Evolutionary conservation across 2,797 vertebrate species (phyloP), one percentile per base, ranked within the genome.

Genomic region (Borostomias antarcticus): DNA sequence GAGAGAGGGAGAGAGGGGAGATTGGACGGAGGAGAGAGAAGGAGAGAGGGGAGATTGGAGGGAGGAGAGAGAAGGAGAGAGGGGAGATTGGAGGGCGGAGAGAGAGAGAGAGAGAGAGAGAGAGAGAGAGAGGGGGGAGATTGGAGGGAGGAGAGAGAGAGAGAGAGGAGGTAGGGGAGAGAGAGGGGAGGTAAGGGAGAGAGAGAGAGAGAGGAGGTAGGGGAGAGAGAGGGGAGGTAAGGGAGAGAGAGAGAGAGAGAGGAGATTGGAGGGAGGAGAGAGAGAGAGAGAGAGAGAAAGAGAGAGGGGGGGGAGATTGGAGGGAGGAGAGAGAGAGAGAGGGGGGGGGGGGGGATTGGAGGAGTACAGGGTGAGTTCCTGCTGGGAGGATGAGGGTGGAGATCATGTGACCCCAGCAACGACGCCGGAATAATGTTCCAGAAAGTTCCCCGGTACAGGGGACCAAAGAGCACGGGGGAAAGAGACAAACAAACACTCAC

Each of bases 401-500:
- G 7, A 37, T 37, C 7, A 37, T 2, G 74, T 86, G 86, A 87
- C 86, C 86, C 79, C 78, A 4, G 62, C 59, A 32, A 82, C 76
- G 81, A 62, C 29, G 65, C 11, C 13, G 61, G 85, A 87, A 88
- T 87, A 83, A 89, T 88, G 77, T 69, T 45, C 13, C 69, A 26
- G 66, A 77, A 83, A 85, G 74, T 84, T 84, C 66, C 70, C 60
- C 8, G 0, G 69, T 72, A 68, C 64, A 2, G 43, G 59, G 76
- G 70, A 86, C 76, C 73, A 81, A 79, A 82, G 82, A 81, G 76
- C 77, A 79, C 28, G 28, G 47, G 23, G 67, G 70, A 73, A 45
- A 37, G 59, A 15, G 5, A 33, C 7, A 52, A 33, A 62, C 35
- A 66, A 21, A 51, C 48, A 40, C 17, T 29, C 35, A 30, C 11